Evolutionary conservation across 2,888 invertebrate species (phyloP), one percentile per base, ranked within the genome.

Genomic region (Orchesellides sinensis): DNA sequence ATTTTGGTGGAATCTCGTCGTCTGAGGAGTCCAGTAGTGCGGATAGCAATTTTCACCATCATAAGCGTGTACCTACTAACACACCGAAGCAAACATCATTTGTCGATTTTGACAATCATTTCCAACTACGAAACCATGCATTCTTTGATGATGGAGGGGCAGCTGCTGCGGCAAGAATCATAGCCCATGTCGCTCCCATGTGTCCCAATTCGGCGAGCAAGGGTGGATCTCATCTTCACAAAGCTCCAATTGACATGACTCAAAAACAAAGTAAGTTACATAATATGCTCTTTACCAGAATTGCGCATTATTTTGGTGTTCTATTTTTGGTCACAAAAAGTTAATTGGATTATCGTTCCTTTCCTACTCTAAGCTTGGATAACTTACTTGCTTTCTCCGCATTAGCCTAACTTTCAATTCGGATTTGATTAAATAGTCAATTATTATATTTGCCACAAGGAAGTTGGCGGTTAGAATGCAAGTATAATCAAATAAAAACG

Each of bases 251-350:
- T 66, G 83, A 87, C 63, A 81, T 88, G 84, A 79, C 83, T 32
- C 86, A 87, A 49, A 88, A 87, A 69, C 86, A 87, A 84, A 85
- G 88, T 88, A 83, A 84, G 82, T 68, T 40, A 2, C 14, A n/a
- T n/a, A n/a, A n/a, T n/a, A n/a, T n/a, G n/a, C n/a, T n/a, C n/a
- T 23, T 2, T 40, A 5, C 40, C 40, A 40, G 2, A 40, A 2
- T n/a, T 40, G 2, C 40, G n/a, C n/a, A 40, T 40, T 14, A 32
- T 32, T 6, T 32, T 6, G n/a, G 40, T n/a, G 10, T 40, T 40
- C 40, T 40, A 32, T n/a, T n/a, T n/a, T n/a, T n/a, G 1, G n/a
- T 8, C 40, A 14, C 40, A 10, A 40, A 32, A 32, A 10, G 2
- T 5, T 8, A 10, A 40, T 40, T 2, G 10, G 40, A 14, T n/a